Evolutionary conservation across 2,888 invertebrate genomes (phyloP), one percentile per base, ranked within the genome.

Genomic region (Anodontia alba): DNA sequence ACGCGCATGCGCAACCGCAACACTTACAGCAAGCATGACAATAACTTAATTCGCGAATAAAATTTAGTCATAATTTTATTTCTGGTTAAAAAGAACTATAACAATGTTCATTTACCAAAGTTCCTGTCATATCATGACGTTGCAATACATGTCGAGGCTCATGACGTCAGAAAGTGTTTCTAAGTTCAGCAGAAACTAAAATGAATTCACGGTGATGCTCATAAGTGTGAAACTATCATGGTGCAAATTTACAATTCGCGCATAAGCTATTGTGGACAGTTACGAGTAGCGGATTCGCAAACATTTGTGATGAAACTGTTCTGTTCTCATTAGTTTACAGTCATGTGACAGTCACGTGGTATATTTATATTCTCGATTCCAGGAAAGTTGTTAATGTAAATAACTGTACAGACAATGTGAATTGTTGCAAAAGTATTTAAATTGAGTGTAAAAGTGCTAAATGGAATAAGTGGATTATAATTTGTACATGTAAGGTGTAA

Each of bases 1-100:
- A 81, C 29, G 84, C 67, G 36, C 83, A 84, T 49, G 43, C 73
- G 54, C 80, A 81, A 68, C 83, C 74, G 68, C 82, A 83, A 54
- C 82, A 82, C 76, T 79, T 82, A 79, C 82, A n/a, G n/a, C n/a
- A 76, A 54, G 70, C 70, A 70, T 76, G 62, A 62, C 29, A 62
- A 62, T 62, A 1, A 62, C 10, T 62, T 31, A 8, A 62, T 33
- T 54, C 54, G 23, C 54, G 26, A 26, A 54, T 20, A 26, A 54
- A 26, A n/a, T 54, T 46, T 46, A 46, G 46, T 46, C 46, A 46
- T 46, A 46, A 46, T 46, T 46, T 12, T 46, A 38, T 8, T 8
- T 8, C 38, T 38, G 38, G 38, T 38, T 38, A 38, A 38, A n/a
- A 38, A 38, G 38, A 38, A 38, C 38, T 5, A 38, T 38, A 5